Base-by-base conservation (phyloP, 2,113 vertebrate genomes). In the Uropsilus gracilis region DNA sequence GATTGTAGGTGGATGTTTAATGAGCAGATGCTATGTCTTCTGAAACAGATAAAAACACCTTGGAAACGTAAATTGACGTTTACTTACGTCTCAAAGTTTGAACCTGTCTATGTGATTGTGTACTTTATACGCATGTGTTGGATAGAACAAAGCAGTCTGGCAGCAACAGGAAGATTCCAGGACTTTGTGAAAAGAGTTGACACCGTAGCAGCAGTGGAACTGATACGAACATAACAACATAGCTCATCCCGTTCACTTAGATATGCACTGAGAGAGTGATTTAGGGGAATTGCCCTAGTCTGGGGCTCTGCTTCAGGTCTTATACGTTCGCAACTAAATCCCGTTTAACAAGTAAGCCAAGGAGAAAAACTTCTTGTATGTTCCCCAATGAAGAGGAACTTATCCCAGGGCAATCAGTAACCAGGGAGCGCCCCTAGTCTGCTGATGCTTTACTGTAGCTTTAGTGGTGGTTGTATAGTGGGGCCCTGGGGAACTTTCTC, bases 11-110 rank as follows among this genome's bases (percentile, higher is more conserved):
- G 37, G 81, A 14, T 82, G n/a, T 63, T 76, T 84, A 92, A 91
- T 72, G 48, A 75, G 76, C 32, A 71, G 63, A 64, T 64, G 73
- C 53, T 88, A 73, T 14, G 53, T 90, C n/a, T 73, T 78, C 55
- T 59, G 24, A 89, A 76, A 84, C 12, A 87, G 37, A 78, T 34
- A 69, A 89, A 90, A 90, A 63, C 6, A 13, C 26, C 48, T 88
- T 96, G 63, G 76, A 89, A 94, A 80, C 92, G 42, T 64, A 87
- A 94, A 71, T 68, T 32, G 37, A 34, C 16, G 61, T 46, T 73
- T 64, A 44, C 22, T 63, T 39, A 71, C 24, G 28, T 91, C 64
- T 93, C 50, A 37, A 46, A 42, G 50, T 18, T 84, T 71, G 76
- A 37, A 61, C 16, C 32, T 88, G 88, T 24, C 2, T 55, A 32